These are phyloP conservation scores for Meandrusa payeni DNA, from an alignment of 2,888 invertebrate genomes.

Conservation along the genomic window DNA sequence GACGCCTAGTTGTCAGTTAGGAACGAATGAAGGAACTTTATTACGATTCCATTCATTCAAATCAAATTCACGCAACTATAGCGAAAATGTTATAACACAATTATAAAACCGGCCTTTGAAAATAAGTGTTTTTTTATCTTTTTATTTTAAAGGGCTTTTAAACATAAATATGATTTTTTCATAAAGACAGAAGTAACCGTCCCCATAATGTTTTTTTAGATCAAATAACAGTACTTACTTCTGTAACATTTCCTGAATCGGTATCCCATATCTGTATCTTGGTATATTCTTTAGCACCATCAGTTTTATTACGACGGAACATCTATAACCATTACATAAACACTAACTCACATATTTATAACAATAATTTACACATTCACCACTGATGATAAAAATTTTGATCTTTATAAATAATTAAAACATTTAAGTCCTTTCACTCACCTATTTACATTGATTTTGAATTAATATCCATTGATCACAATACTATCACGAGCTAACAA, in stretches of 20 bases:
- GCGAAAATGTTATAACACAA: too few relatives aligned
- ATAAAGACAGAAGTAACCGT: too few relatives aligned
- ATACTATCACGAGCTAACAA: constrained; percentile 12
- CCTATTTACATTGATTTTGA: constrained; percentile 17
- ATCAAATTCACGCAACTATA: neutral
- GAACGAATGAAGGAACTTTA: constrained; percentile 3
- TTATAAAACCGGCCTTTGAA: too few relatives aligned
- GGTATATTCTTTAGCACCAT: constrained; percentile 44
- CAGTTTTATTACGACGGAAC: constrained; percentile 58
- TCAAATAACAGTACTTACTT: too few relatives aligned
- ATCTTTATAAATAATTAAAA: constrained; percentile 17
- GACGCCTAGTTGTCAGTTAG: constrained; percentile 20
- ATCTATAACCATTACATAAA: constrained; percentile 39
- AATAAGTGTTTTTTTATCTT: too few relatives aligned
- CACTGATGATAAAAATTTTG: neutral
- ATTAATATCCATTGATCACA: constrained; percentile 7
- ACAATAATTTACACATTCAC: too few relatives aligned
- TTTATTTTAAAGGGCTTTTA: too few relatives aligned
- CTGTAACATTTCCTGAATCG: constrained; percentile 23
- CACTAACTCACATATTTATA: constrained; percentile 7
- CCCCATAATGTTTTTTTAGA: too few relatives aligned
- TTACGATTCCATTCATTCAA: neutral
- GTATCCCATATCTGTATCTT: constrained; percentile 51
- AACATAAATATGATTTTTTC: too few relatives aligned
- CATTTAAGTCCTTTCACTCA: constrained; percentile 16